Conservation (phyloP, 2,113 vertebrate genomes). For the Rhea americana region DNA sequence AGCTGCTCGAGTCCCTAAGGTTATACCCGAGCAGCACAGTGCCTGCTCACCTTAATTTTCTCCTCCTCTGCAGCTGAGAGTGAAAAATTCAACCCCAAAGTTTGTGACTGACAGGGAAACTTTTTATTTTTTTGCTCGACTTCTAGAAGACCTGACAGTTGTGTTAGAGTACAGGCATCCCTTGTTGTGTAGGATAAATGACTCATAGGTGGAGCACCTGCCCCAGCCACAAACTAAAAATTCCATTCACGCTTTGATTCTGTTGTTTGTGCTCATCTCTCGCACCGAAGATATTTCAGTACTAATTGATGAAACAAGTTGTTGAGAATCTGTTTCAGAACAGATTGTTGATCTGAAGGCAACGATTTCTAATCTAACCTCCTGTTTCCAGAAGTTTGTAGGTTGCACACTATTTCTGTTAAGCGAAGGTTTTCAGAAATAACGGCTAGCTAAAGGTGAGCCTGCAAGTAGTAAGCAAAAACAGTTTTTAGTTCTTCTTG, state of each 20-base stretch:
- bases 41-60: constrained; percentile 31
- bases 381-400: not conserved
- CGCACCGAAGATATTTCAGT: constrained; percentile 25
- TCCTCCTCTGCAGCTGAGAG: not conserved
- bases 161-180: not conserved
- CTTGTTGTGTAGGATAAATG: constrained; percentile 41
- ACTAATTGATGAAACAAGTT: not conserved
- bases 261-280: constrained; percentile 51
- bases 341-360: not conserved
- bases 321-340: constrained; percentile 1
- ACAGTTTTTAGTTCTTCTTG: not conserved
- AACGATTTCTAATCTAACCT: constrained; percentile 7
- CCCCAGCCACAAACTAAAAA: constrained; percentile 64
- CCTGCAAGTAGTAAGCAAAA: constrained; percentile 11
- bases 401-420: not conserved
- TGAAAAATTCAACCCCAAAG: not conserved
- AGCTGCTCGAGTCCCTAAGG: not conserved
- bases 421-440: not conserved
- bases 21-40: not conserved
- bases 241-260: constrained; percentile 67
- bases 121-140: not conserved
- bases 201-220: constrained; percentile 67
- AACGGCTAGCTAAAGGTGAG: not conserved
- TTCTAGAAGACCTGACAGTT: constrained; percentile 27
- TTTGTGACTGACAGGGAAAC: constrained; percentile 29